These are phyloP conservation scores for Carettochelys insculpta DNA, from an alignment of 2,113 vertebrate genomes.

Conservation along the genomic window DNA sequence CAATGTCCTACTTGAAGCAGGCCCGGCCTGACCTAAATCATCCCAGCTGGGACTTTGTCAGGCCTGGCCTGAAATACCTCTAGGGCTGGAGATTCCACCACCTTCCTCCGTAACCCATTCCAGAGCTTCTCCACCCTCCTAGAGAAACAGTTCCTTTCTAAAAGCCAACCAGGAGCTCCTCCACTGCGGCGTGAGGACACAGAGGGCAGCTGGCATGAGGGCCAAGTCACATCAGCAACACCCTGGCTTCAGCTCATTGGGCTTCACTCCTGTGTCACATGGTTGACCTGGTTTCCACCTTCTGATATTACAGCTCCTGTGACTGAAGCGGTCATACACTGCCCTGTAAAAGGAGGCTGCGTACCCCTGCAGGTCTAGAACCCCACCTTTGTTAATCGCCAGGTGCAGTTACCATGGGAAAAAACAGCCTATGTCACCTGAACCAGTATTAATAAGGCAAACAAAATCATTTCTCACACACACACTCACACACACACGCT, in stretches of 20 bases:
- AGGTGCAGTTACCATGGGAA: neutral
- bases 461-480: neutral
- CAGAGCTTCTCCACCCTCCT: too few relatives aligned
- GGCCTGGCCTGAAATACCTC: too few relatives aligned
- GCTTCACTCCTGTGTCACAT: neutral
- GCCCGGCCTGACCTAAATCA: too few relatives aligned
- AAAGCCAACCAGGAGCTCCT: too few relatives aligned
- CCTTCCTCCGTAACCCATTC: too few relatives aligned
- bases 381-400: neutral
- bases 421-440: neutral
- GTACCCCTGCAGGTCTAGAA: neutral
- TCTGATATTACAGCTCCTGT: neutral
- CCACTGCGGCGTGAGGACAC: neutral
- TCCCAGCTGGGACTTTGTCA: too few relatives aligned
- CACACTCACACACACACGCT: neutral
- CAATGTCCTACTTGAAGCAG: too few relatives aligned
- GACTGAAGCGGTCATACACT: neutral
- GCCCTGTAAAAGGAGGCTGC: neutral
- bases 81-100: too few relatives aligned
- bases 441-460: neutral
- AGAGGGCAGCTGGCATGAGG: neutral
- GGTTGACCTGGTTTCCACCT: neutral
- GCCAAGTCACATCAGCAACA: neutral
- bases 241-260: neutral
- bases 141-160: too few relatives aligned